Evolutionary conservation across 2,888 invertebrate genomes (phyloP), one percentile per base, ranked within the genome.

Genomic region (Salticus scenicus): DNA sequence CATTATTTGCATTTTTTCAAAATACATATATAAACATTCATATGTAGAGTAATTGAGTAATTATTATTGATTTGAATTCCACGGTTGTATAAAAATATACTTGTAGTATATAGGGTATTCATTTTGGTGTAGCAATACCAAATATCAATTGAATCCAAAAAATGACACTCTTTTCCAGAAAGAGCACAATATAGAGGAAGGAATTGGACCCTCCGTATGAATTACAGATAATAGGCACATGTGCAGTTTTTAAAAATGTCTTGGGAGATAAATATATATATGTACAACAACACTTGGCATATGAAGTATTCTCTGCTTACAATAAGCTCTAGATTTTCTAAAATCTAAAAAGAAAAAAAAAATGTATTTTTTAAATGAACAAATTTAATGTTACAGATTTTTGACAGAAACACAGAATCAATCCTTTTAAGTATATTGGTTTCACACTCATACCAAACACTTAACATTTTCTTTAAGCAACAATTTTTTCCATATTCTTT

Each of bases 251-350:
- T 73, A 73, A 78, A 84, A 84, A 84, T 73, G 72, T 76, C 70
- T 79, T 70, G 70, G 77, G 83, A 72, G 57, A 41, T 57, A 75
- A 76, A 57, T 57, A 57, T 57, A 57, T 73, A 47, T 33, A 67
- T 78, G 33, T 73, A 84, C 82, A 83, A 67, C 64, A 70, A 82
- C 82, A 76, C 82, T 81, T 81, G 81, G 74, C 74, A 81, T 82
- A 82, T 82, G 74, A 74, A 74, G 72, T 76, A 83, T 72, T 72
- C 73, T 83, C 76, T 76, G 82, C 82, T 83, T 83, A 83, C 64
- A 77, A 84, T 84, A 84, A 84, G 83, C 83, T 84, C 83, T 84
- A 84, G 83, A 51, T 72, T 47, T 67, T 64, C 83, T 84, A 84
- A 84, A 33, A 73, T 57, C 83, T 83, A 51, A 7, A 75, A 66